Base-by-base conservation (phyloP, 64 coral and sea anemone species). In the Exaiptasia diaphana region DNA sequence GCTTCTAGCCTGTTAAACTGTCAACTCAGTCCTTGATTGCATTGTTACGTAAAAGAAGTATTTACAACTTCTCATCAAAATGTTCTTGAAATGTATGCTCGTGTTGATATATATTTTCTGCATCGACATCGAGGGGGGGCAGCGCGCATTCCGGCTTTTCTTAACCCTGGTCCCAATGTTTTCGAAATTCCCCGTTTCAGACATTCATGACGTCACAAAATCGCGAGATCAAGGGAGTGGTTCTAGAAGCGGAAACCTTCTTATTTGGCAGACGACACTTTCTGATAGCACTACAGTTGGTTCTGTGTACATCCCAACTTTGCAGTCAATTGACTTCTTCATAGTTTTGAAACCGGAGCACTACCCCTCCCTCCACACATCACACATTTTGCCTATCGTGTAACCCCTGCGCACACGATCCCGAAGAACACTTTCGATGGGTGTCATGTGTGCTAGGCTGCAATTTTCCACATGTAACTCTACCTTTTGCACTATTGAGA, bases 401-500 rank as follows among this genome's bases (percentile, higher is more conserved):
- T 60, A 23, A 31, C 57, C 3, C 22, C 34, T 27, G 24, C 64
- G n/a, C 24, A 6, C 22, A 24, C 36, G 18, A 10, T 38, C 44
- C 45, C 69, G 10, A 12, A 12, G 10, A 12, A 52, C 10, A 12
- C n/a, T 52, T 52, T 52, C 10, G 10, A 52, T 12, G 49, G n/a
- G n/a, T n/a, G n/a, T 12, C 49, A 52, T 52, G 10, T 12, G 10
- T n/a, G n/a, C 10, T 52, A 52, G n/a, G 10, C 10, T 52, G 10
- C 49, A 52, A 52, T 12, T 12, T 52, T 52, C 49, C 10, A 52
- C 49, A 10, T 52, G 10, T 52, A n/a, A n/a, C n/a, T 52, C 41
- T 88, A 91, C 88, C 88, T 61, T 59, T 77, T 53, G 60, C 81
- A 5, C 59, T 78, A 21, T 77, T 6, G n/a, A 91, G 40, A 2